Conservation (phyloP, 2,113 vertebrate species). For the Tretioscincus oriximinensis region DNA sequence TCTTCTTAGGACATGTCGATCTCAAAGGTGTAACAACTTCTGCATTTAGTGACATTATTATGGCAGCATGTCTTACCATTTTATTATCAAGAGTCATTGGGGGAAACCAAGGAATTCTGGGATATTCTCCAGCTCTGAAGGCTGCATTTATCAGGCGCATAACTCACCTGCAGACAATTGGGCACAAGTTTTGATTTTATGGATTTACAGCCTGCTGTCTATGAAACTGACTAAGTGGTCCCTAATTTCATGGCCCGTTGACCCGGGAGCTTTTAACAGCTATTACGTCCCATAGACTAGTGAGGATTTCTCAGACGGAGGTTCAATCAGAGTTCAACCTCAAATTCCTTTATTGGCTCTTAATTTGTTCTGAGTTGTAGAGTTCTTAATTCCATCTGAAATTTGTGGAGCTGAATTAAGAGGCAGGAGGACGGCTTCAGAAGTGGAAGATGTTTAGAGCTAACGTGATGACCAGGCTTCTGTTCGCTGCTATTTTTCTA, state of each 20-base stretch:
- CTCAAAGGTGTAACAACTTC: no score
- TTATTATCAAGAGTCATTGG: neutral
- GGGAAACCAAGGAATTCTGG: neutral
- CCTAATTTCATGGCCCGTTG: neutral
- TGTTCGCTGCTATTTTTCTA: neutral
- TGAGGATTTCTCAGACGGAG: neutral
- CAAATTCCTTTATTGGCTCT: neutral
- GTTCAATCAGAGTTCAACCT: neutral
- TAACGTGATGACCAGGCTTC: neutral
- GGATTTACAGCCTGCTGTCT: fast-evolving
- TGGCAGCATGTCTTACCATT: neutral
- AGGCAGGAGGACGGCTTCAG: neutral
- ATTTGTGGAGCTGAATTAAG: neutral
- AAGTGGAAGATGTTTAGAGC: neutral
- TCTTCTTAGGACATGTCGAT: neutral
- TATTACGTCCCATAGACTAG: neutral
- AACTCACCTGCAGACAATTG: neutral
- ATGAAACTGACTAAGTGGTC: neutral
- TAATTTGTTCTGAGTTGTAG: neutral
- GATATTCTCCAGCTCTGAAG: neutral
- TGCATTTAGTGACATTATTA: no score
- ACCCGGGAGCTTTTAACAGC: neutral
- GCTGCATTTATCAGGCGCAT: neutral
- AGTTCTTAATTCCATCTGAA: constrained; percentile 14
- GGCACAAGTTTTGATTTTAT: neutral